A percentile compares a stretch with the other conserved stretches of the same genome.
Conservation (phyloP, 1,140 invertebrate genomes). For the Brachionus angularis region DNA sequence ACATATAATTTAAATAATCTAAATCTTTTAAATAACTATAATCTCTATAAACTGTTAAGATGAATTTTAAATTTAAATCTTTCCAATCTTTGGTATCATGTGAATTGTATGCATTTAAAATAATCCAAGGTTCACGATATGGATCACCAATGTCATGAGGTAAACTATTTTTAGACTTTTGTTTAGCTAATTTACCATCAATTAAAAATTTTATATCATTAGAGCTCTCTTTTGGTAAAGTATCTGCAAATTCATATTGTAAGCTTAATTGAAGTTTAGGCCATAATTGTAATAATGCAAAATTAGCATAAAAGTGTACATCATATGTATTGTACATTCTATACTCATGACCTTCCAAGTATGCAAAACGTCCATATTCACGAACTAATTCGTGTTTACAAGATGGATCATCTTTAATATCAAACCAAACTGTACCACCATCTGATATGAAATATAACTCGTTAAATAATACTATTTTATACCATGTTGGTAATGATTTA, state of each 20-base stretch:
- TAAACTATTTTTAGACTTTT: slow-evolving; percentile 64
- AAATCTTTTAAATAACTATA: slow-evolving; percentile 62
- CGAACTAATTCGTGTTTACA: slow-evolving; percentile 49
- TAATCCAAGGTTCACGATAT: slow-evolving; percentile 75
- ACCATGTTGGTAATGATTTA: slow-evolving; percentile 80
- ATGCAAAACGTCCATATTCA: slow-evolving; percentile 59
- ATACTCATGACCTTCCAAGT: slow-evolving; percentile 74
- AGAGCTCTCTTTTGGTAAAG: slow-evolving; percentile 46
- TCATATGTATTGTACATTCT: slow-evolving; percentile 94
- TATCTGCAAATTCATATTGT: slow-evolving; percentile 73
- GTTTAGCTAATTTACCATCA: slow-evolving; percentile 64
- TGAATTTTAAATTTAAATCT: slow-evolving; percentile 87
- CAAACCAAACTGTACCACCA: slow-evolving; percentile 83
- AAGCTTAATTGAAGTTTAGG: slow-evolving; percentile 78
- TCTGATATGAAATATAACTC: slow-evolving; percentile 85
- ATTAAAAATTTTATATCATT: slow-evolving; percentile 47
- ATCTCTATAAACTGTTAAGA: slow-evolving; percentile 70
- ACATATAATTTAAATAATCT: slow-evolving; percentile 64
- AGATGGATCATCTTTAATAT: slow-evolving; percentile 54
- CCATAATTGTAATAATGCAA: slow-evolving; percentile 79
- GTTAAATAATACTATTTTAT: slow-evolving; percentile 89
- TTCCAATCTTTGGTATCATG: slow-evolving; percentile 86
- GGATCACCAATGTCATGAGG: slow-evolving; percentile 90
- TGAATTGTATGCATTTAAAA: slow-evolving; percentile 80
- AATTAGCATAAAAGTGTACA: slow-evolving; percentile 93